These are phyloP conservation scores for Microcebus murinus DNA, from an alignment of 2,113 vertebrate genomes.

Conservation along the genomic window DNA sequence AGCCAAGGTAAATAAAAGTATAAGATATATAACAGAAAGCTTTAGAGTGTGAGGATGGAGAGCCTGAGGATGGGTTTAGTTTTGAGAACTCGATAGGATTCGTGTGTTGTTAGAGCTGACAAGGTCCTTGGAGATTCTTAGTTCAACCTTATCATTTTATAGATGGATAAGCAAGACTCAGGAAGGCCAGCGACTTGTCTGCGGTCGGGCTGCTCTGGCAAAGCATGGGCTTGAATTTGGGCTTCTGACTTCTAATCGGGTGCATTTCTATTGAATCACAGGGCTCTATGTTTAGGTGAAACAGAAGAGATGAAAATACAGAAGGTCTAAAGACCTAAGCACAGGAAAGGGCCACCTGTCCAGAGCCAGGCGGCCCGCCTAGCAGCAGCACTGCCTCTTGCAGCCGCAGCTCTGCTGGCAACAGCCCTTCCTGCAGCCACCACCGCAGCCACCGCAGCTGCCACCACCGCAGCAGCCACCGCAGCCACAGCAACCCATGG, in stretches of 20 bases:
- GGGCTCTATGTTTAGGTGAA: not conserved
- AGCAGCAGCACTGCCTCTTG: not conserved
- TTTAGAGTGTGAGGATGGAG: not conserved
- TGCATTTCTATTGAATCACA: not conserved
- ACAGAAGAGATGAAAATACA: not conserved
- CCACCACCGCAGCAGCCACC: not conserved
- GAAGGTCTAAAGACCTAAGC: not conserved
- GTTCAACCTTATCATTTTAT: not conserved
- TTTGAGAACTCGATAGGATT: not conserved
- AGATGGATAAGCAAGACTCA: not conserved
- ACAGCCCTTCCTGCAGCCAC: too few relatives aligned
- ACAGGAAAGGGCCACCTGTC: not conserved
- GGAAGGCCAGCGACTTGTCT: too few relatives aligned
- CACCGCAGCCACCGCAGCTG: not conserved
- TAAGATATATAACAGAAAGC: not conserved
- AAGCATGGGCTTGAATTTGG: not conserved
- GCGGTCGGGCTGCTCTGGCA: not conserved
- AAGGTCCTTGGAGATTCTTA: not conserved
- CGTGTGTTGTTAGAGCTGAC: not conserved
- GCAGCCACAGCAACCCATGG: constrained; percentile 11
- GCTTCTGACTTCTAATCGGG: not conserved
- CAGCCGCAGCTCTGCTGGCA: not conserved
- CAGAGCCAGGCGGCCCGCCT: accelerated
- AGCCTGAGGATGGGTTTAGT: not conserved
- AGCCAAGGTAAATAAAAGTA: not conserved